These are phyloP conservation scores for Phyllostomus hastatus DNA, from an alignment of 2,113 vertebrate genomes.

Conservation along the genomic window DNA sequence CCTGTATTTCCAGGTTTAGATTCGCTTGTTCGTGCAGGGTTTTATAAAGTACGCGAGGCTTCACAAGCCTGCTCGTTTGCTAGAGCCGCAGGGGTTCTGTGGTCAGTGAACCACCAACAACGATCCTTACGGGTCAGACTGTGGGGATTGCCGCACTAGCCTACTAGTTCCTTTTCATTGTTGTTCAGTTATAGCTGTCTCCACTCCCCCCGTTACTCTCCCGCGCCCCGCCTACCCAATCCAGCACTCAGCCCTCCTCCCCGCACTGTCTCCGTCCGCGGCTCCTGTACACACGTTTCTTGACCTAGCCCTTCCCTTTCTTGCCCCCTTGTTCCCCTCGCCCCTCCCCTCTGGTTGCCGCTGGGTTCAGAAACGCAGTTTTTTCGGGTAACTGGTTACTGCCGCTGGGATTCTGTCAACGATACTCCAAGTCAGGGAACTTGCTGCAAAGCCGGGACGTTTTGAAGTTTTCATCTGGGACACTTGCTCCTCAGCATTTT, in stretches of 20 bases:
- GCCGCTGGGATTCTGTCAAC: not conserved
- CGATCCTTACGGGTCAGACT: not conserved
- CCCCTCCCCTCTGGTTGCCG: too few relatives aligned
- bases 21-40: not conserved
- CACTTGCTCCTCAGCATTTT: not conserved
- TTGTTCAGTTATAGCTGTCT: too few relatives aligned
- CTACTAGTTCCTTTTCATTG: not conserved
- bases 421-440: not conserved
- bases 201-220: too few relatives aligned
- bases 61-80: not conserved
- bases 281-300: too few relatives aligned
- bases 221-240: too few relatives aligned
- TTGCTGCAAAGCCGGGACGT: not conserved
- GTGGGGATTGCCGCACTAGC: not conserved
- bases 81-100: not conserved
- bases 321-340: too few relatives aligned
- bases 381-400: not conserved
- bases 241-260: too few relatives aligned
- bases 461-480: not conserved
- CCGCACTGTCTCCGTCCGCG: too few relatives aligned
- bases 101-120: not conserved
- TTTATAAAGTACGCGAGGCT: not conserved
- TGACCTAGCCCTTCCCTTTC: too few relatives aligned
- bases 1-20: not conserved
- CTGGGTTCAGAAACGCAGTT: not conserved